Base-by-base conservation (phyloP, 2,113 vertebrate genomes). In the Peromyscus polionotus region DNA sequence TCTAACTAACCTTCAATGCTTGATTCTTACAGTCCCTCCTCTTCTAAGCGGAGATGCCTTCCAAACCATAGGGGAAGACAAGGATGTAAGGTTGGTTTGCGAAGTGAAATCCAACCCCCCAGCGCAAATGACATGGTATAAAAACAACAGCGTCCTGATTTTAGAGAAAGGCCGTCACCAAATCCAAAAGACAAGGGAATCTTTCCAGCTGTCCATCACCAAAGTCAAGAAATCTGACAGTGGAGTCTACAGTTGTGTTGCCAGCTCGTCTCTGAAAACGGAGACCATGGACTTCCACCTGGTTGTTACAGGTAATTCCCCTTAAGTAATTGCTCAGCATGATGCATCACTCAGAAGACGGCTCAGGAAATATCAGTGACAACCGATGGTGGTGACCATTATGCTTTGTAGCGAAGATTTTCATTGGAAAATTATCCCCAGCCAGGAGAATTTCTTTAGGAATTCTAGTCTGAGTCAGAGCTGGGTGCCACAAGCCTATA, bases 51-150 rank as follows among this genome's bases (percentile, higher is more conserved):
- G 98, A 95, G 95, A 98, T 0, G 89, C 97, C 63, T 26, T 89
- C 45, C 89, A 97, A 77, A 73, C 79, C 0, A 20, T 51, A 0
- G 97, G 98, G 83, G 98, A 98, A 95, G 95, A 63, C 0, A 96
- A 85, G 31, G 79, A 96, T 0, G 98, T 87, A 7, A 98, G 88
- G 0, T 73, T 99, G 67, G 90, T 90, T 57, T 99, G 99, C 95
- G 96, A 94, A 0, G 90, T 98, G 91, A 98, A 98, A 75, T 97
- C 99, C 95, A 99, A 99, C 95, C 99, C 99, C 45, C 98, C 97
- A n/a, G 98, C 92, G 42, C 73, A 86, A 33, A 89, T 98, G 97
- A 33, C 0, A 10, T 99, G 99, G 99, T 20, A 96, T 9, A 99
- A 94, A 97, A 61, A 98, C 91, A 95, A 93, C 3, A 4, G 0